Base-by-base conservation (phyloP, 2,113 vertebrate genomes). In the Bucco capensis region DNA sequence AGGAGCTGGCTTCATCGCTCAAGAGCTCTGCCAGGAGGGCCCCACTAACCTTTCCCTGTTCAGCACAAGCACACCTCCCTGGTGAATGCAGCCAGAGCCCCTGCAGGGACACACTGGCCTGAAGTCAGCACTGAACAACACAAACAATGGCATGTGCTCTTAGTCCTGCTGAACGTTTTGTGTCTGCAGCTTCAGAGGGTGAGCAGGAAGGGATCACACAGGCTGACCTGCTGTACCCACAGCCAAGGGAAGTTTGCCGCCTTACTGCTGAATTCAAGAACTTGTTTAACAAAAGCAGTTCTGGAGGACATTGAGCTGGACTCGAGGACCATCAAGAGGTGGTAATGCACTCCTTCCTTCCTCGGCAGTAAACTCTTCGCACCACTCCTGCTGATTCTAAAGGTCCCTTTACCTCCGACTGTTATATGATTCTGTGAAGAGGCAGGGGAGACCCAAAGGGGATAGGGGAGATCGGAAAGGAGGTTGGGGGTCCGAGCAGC, bases 61-160 rank as follows among this genome's bases (percentile, higher is more conserved):
- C 27, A 19, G 74, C 47, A 84, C 61, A 17, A 18, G 67, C 67
- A 56, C 42, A 19, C 31, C 51, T 10, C 14, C 22, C 25, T 67
- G 28, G 49, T 3, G 42, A 33, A 21, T 12, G 54, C 75, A 0
- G 1, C 37, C n/a, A 35, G 15, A 83, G 49, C n/a, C 35, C 76
- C 50, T 8, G 56, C 67, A 65, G 58, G 28, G 33, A 15, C 49
- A 40, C 1, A 7, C 58, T 47, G 64, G 21, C 0, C 0, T 56
- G n/a, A 51, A 38, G 37, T 27, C 49, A 8, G 46, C 31, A 28
- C 12, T 10, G 9, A 65, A 60, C 46, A 70, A 9, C 64, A 77
- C 54, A 66, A 58, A 40, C 12, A 73, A 50, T 8, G 25, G 53
- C 54, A 13, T 7, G 27, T 49, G 87, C 65, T 47, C 50, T 33